Conservation (phyloP, 2,888 invertebrate species). For the Pardosa pseudoannulata region DNA sequence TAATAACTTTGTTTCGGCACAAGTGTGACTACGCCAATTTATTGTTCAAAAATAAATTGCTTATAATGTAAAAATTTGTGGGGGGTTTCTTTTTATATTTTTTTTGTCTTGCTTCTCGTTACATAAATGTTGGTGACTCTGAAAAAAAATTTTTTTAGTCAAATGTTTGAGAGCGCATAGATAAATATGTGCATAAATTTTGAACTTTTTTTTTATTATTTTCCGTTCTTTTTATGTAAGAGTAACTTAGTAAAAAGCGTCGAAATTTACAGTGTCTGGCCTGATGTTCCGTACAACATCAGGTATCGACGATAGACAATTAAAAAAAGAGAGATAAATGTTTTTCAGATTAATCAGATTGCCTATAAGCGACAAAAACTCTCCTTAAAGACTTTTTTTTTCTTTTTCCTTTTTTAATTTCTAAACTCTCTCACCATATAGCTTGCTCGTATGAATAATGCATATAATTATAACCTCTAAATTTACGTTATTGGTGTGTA, state of each 20-base stretch:
- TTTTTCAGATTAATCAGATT: slow-evolving; percentile 9
- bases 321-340: background rate
- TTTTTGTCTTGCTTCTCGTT: background rate
- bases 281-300: background rate
- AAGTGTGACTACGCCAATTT: slow-evolving; percentile 15
- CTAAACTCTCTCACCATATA: too few species aligned
- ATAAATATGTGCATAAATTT: slow-evolving; percentile 19
- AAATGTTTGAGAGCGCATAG: slow-evolving; percentile 2
- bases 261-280: background rate
- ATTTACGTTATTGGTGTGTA: too few species aligned
- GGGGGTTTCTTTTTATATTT: background rate
- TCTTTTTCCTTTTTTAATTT: too few species aligned
- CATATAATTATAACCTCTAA: too few species aligned
- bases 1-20: slow-evolving; percentile 21
- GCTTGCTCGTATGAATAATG: too few species aligned
- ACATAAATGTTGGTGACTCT: slow-evolving; percentile 6
- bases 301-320: background rate
- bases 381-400: too few species aligned
- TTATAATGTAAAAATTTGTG: slow-evolving; percentile 19
- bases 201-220: background rate
- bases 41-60: slow-evolving; percentile 19
- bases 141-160: background rate
- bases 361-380: too few species aligned
- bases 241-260: background rate
- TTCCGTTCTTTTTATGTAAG: background rate